phyloP scores from a whole-genome alignment of 2,888 invertebrate species.

The Perizoma affinitatum region DNA sequence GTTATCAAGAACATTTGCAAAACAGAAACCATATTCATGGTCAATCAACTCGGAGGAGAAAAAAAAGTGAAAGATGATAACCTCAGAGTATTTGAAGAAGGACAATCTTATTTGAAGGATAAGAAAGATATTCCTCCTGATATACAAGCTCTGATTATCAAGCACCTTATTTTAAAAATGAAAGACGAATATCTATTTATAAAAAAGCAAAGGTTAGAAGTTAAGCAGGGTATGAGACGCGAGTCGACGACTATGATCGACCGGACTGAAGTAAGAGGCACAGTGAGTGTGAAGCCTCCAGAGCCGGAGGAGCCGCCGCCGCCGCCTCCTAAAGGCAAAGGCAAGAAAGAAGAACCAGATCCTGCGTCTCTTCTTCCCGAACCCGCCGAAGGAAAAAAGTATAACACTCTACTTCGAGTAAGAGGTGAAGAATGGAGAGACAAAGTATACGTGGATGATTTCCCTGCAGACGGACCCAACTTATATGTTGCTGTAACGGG shows the following conservation, averaged over 20 bases:
- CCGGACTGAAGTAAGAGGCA: constrained; percentile 62
- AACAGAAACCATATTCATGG: constrained; percentile 77
- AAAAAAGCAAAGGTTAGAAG: constrained; percentile 64
- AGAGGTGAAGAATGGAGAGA: constrained; percentile 84
- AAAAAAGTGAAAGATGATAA: constrained; percentile 72
- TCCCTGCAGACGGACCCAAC: constrained; percentile 79
- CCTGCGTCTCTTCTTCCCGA: constrained; percentile 38
- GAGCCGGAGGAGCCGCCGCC: constrained; percentile 43
- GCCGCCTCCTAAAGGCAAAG: constrained; percentile 51
- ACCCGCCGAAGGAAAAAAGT: constrained; percentile 67
- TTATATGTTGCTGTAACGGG: constrained; percentile 81
- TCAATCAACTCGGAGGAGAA: constrained; percentile 74
- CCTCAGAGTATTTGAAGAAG: constrained; percentile 73
- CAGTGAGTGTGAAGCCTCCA: constrained; percentile 51
- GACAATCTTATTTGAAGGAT: constrained; percentile 66
- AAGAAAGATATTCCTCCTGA: constrained; percentile 73
- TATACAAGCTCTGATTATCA: constrained; percentile 69
- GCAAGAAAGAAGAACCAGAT: constrained; percentile 51
- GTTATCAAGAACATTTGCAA: constrained; percentile 76
- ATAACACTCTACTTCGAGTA: constrained; percentile 74
- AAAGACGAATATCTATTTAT: constrained; percentile 75
- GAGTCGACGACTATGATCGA: constrained; percentile 71
- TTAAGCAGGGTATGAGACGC: constrained; percentile 65
- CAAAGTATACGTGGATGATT: constrained; percentile 80
- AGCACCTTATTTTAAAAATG: constrained; percentile 73